phyloP scores from a whole-genome alignment of 2,888 invertebrate genomes.

The Trissoscelio sp. region DNA sequence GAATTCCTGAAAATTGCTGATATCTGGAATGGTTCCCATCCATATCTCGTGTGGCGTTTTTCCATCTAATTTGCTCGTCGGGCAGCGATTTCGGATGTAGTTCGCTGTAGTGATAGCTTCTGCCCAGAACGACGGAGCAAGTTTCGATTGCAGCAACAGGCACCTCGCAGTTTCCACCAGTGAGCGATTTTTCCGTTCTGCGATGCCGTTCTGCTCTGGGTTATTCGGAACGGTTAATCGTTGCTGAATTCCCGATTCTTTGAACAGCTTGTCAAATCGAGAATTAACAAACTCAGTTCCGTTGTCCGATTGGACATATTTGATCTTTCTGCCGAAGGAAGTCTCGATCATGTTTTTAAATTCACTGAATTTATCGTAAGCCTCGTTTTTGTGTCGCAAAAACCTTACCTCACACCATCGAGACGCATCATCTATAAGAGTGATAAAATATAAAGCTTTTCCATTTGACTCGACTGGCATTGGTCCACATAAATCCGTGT shows the following conservation, averaged over 20 bases:
- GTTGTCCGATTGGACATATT: too few relatives aligned
- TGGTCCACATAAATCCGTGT: slow-evolving; percentile 71
- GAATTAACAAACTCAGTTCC: too few relatives aligned
- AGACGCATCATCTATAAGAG: slow-evolving; percentile 45
- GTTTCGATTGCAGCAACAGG: slow-evolving; percentile 65
- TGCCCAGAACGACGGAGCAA: slow-evolving; percentile 71
- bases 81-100: slow-evolving; percentile 66
- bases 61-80: slow-evolving; percentile 49
- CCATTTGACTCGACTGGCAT: slow-evolving; percentile 68
- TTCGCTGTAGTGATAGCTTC: slow-evolving; percentile 71
- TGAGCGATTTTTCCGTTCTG: slow-evolving; percentile 58
- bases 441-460: slow-evolving; percentile 62
- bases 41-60: slow-evolving; percentile 62
- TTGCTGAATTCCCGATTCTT: not conserved
- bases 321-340: slow-evolving; percentile 35
- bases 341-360: slow-evolving; percentile 31
- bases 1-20: slow-evolving; percentile 54
- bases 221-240: slow-evolving; percentile 67
- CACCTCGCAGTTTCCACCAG: slow-evolving; percentile 52
- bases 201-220: not conserved
- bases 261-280: too few relatives aligned
- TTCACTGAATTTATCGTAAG: slow-evolving; percentile 46
- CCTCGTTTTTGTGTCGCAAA: slow-evolving; percentile 33
- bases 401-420: slow-evolving; percentile 66
- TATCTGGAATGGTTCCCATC: slow-evolving; percentile 44